These are phyloP conservation scores for Acromyrmex charruanus DNA, from an alignment of 1,140 invertebrate species.

Conservation along the genomic window DNA sequence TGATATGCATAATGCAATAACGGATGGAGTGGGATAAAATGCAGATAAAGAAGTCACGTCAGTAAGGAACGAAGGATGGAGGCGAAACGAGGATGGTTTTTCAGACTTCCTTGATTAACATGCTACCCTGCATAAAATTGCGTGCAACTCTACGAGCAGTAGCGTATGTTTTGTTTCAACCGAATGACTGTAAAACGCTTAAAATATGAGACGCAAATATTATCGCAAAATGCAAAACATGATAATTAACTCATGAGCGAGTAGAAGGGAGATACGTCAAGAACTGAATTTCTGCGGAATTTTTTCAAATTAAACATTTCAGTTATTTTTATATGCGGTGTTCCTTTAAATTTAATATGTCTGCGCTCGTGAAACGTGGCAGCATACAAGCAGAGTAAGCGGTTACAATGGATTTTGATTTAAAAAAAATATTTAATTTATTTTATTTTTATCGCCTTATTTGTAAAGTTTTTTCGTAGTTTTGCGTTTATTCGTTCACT, in stretches of 20 bases:
- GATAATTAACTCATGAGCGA: conserved; percentile 34
- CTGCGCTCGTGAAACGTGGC: background rate
- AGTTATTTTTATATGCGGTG: background rate
- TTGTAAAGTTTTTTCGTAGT: conserved; percentile 9
- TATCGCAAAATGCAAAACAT: conserved; percentile 17
- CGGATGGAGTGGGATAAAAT: conserved; percentile 3
- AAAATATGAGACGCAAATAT: conserved; percentile 12
- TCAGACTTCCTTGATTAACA: conserved; percentile 40
- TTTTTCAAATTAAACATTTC: conserved; percentile 46
- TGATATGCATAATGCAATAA: conserved; percentile 64
- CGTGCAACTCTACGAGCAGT: background rate
- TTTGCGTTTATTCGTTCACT: background rate
- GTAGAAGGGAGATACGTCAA: background rate
- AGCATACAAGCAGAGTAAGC: background rate
- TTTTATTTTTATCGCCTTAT: background rate
- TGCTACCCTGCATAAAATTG: conserved; percentile 15
- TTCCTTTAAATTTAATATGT: background rate
- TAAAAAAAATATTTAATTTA: conserved; percentile 16
- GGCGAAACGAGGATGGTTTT: background rate
- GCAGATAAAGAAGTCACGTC: conserved; percentile 44
- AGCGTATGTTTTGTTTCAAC: background rate
- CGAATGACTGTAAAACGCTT: background rate
- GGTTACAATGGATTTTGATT: background rate
- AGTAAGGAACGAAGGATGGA: conserved; percentile 3
- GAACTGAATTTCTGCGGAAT: background rate